phyloP scores from a whole-genome alignment of 2,113 vertebrate genomes.

The Narcine bancroftii region DNA sequence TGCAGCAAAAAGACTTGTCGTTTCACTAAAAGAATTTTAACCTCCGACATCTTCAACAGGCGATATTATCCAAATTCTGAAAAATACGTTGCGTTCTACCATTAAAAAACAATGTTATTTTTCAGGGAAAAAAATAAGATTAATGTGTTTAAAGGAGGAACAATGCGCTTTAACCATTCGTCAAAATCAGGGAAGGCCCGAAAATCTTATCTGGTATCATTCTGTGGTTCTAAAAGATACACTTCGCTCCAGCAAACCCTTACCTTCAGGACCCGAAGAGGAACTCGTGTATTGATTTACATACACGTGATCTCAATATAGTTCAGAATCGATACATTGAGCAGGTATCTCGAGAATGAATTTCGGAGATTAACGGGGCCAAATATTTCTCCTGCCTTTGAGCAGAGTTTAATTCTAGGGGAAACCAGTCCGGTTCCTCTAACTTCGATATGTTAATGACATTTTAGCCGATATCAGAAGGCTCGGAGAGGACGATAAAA shows the following conservation, averaged over 20 bases:
- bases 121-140: too few species aligned
- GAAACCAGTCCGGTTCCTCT: background rate
- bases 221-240: background rate
- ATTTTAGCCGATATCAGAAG: background rate
- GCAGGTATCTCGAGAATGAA: background rate
- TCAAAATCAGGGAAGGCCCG: background rate
- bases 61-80: background rate
- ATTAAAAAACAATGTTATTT: too few species aligned
- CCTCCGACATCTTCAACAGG: background rate
- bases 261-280: background rate
- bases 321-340: background rate
- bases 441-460: background rate
- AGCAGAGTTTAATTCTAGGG: background rate
- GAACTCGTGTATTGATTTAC: background rate
- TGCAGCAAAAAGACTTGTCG: background rate
- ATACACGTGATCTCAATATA: background rate
- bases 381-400: background rate
- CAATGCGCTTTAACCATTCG: too few species aligned
- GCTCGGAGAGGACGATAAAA: background rate
- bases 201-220: background rate
- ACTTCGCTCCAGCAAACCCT: too few species aligned
- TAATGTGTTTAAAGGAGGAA: too few species aligned
- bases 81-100: background rate
- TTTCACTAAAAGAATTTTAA: background rate
- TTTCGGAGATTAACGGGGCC: background rate